Base-by-base conservation (phyloP, 2,888 invertebrate genomes). In the Cephus sareptanus region DNA sequence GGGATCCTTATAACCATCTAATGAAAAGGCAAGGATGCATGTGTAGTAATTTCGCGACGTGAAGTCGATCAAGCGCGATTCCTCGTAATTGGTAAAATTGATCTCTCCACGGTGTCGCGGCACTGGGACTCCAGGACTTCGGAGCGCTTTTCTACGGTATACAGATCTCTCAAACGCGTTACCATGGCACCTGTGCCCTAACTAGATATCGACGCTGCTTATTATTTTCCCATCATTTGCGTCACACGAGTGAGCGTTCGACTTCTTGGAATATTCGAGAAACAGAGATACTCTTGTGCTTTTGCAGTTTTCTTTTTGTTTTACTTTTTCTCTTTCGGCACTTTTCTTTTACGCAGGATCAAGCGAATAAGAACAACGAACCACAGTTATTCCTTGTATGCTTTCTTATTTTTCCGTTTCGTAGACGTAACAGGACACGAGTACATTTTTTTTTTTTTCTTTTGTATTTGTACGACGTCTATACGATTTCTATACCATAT, bases 71-170 rank as follows among this genome's bases (percentile, higher is more conserved):
- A 84, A 80, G 82, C 86, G 87, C 85, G 84, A 85, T 85, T 86
- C 81, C 83, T 84, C 82, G 85, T 87, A 87, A 87, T 87, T 87
- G 87, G 85, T 85, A 86, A 81, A 81, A 83, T 83, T 82, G 82
- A 81, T 81, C 80, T 34, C 35, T 74, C 23, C 35, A 56, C 23
- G 23, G 56, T 23, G 23, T 0, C 23, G 56, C 56, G 23, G 56
- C 56, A 56, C 56, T n/a, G 35, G 23, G 12, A 34, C 35, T 34
- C 12, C 15, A 71, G 31, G 71, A 71, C 74, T 74, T 76, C 68
- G 40, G 68, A 76, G 70, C 71, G 79, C 76, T 79, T 75, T 79
- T 31, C 23, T 70, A 74, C 40, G 35, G 74, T 23, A 74, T 74
- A 74, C 23, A 37, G 74, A 35, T 34, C 23, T 74, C 74, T 23